Conservation (phyloP, 2,888 invertebrate species). For the Anarsia innoxiella region DNA sequence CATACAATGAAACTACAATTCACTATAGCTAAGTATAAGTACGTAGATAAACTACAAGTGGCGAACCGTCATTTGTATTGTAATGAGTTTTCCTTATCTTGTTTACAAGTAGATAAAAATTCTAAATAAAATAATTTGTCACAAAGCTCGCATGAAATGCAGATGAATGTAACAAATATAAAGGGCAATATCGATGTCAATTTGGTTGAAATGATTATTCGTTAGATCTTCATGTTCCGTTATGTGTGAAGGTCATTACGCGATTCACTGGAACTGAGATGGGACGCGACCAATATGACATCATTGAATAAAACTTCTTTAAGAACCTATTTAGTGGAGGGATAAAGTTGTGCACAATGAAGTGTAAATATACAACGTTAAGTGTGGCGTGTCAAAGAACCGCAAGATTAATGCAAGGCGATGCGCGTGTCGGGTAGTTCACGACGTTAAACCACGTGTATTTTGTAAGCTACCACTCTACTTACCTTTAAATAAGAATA, state of each 20-base stretch:
- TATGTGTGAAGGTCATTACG: constrained; percentile 41
- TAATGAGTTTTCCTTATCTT: no score
- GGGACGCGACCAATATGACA: constrained; percentile 40
- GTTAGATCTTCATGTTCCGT: constrained; percentile 43
- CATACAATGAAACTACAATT: no score
- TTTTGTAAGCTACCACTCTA: not conserved
- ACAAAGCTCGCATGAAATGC: no score
- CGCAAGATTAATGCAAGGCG: constrained; percentile 39
- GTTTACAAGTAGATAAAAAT: no score
- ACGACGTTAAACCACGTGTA: constrained; percentile 18
- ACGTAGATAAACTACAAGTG: no score
- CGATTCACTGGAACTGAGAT: constrained; percentile 37
- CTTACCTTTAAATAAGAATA: not conserved
- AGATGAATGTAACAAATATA: no score
- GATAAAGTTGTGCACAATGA: constrained; percentile 18
- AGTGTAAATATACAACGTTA: constrained; percentile 22
- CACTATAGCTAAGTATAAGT: no score
- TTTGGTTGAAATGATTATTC: no score
- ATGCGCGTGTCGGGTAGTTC: constrained; percentile 23
- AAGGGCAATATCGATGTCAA: no score
- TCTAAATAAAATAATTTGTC: no score
- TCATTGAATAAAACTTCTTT: constrained; percentile 22
- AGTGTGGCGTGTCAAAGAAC: constrained; percentile 33
- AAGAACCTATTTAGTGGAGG: constrained; percentile 6
- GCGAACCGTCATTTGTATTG: no score